Base-by-base conservation (phyloP, 2,797 vertebrate genomes). In the Denticeps clupeoides region DNA sequence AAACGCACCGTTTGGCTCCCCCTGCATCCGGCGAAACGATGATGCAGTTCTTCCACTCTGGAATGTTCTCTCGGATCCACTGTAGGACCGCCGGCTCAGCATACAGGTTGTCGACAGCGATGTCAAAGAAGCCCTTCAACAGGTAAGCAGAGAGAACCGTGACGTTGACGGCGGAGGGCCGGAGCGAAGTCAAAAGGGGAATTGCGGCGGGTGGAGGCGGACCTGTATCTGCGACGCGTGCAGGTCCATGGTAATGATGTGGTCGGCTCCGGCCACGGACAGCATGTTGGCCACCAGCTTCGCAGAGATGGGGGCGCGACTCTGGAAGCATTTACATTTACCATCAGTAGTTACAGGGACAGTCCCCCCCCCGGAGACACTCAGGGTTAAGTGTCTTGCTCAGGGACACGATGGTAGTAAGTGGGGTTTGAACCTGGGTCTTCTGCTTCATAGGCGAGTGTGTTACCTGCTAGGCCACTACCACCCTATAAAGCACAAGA, bases 141-240 rank as follows among this genome's bases (percentile, higher is more conserved):
- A 12, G 23, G 10, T 27, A 3, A 26, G 16, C 7, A 26, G 29
- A 7, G 16, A 16, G 19, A 11, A 1, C 13, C 35, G 13, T 12
- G 32, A 35, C 12, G 7, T 12, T 1, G 32, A 11, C 31, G n/a
- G n/a, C 32, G 16, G 32, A 3, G 2, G 1, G n/a, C n/a, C n/a
- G n/a, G n/a, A n/a, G n/a, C n/a, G n/a, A n/a, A n/a, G n/a, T n/a
- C n/a, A 38, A 4, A 10, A 5, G 15, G 27, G 27, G 4, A 11
- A 6, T 11, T 11, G 1, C n/a, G 22, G 7, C 4, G 9, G 1
- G 11, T 1, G 10, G 0, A 16, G 22, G 47, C 74, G 42, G 1
- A 93, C 92, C 90, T 96, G 92, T 58, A 96, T 96, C 71, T 95
- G 92, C 3, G 91, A 96, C n/a, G 91, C 90, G 18, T 95, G 90